These are phyloP conservation scores for Eristalinus aeneus DNA, from an alignment of 2,888 invertebrate genomes.

Conservation along the genomic window DNA sequence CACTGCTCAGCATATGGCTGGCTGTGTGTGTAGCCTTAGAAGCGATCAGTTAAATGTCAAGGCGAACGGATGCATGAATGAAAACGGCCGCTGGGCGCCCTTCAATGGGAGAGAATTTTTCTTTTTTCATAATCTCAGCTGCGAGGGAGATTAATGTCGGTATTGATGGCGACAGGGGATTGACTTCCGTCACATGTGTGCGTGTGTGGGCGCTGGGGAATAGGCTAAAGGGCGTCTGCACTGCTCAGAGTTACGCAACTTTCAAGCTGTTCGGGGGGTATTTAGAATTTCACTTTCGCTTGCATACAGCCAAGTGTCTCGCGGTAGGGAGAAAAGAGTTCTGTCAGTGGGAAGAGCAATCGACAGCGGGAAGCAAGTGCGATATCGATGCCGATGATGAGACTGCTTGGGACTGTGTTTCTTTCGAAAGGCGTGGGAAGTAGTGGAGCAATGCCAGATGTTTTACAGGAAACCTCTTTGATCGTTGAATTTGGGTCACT, in stretches of 20 bases:
- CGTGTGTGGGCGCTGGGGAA: conserved; percentile 35
- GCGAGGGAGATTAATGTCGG: conserved; percentile 59
- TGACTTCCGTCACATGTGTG: conserved; percentile 18
- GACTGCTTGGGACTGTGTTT: background rate
- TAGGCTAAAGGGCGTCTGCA: conserved; percentile 1
- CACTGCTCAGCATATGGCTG: conserved; percentile 21
- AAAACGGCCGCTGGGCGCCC: conserved; percentile 52
- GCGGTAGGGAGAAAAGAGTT: conserved; percentile 27
- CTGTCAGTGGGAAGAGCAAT: conserved; percentile 7
- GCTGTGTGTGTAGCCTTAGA: conserved; percentile 3
- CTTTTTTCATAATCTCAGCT: conserved; percentile 60
- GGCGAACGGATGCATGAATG: conserved; percentile 57
- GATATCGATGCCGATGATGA: background rate
- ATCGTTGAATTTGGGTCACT: background rate
- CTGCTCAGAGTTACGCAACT: conserved; percentile 48
- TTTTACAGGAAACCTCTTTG: background rate
- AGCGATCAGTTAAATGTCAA: conserved; percentile 65
- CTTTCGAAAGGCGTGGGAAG: background rate
- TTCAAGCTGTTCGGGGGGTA: conserved; percentile 35
- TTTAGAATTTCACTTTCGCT: conserved; percentile 68
- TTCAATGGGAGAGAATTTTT: conserved; percentile 63
- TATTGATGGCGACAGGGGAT: conserved; percentile 57
- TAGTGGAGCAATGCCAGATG: background rate
- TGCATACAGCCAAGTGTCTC: background rate
- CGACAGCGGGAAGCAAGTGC: conserved; percentile 9